Conservation (phyloP, 1,140 invertebrate species). For the Cydia strobilella region DNA sequence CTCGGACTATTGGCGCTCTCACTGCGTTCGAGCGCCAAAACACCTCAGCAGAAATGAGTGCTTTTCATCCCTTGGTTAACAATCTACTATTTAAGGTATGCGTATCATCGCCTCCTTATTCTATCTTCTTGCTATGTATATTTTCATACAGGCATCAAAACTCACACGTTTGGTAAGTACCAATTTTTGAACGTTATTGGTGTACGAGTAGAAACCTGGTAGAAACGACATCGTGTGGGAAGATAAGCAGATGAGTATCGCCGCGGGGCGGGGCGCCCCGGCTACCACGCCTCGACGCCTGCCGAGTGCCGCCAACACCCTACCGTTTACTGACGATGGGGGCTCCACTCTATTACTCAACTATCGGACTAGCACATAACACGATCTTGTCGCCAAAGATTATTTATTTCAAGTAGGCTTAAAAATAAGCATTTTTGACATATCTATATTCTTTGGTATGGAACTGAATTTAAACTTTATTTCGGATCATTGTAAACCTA, state of each 20-base stretch:
- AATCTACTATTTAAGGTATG: no score
- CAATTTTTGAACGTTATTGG: not conserved
- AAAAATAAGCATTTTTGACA: no score
- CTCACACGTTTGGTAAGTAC: not conserved
- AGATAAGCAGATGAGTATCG: slow-evolving; percentile 55
- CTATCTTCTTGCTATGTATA: not conserved
- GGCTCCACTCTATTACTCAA: not conserved
- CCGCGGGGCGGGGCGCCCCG: slow-evolving; percentile 47
- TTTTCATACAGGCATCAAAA: not conserved
- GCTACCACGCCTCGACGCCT: slow-evolving; percentile 64
- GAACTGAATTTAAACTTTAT: no score
- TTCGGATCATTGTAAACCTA: no score
- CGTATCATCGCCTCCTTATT: no score
- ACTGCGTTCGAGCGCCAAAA: no score
- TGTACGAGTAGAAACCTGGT: no score
- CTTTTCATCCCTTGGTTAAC: no score
- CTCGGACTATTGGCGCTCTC: no score
- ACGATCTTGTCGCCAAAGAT: not conserved
- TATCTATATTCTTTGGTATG: no score
- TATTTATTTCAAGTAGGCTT: no score
- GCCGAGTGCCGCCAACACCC: slow-evolving; percentile 29
- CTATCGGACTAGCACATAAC: slow-evolving; percentile 7
- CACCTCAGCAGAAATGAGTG: no score
- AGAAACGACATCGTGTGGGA: slow-evolving; percentile 43
- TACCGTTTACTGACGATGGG: not conserved